Conservation (phyloP, 2,888 invertebrate genomes). For the Adela reaumurella region DNA sequence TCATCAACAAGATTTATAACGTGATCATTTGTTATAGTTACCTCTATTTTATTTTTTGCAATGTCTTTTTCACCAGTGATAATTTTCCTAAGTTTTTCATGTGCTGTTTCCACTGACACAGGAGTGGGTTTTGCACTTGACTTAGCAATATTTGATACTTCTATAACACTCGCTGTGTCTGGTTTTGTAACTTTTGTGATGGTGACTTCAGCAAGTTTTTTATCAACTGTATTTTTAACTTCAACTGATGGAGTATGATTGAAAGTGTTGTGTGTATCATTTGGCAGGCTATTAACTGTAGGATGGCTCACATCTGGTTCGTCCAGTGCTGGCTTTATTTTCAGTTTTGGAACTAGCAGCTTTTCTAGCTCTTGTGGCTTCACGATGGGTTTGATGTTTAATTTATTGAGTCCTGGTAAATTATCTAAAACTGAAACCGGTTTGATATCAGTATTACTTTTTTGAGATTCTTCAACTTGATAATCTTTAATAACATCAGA, state of each 20-base stretch:
- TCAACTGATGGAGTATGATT: not conserved
- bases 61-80: not conserved
- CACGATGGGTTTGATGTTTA: constrained; percentile 40
- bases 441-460: too few relatives aligned
- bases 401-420: constrained; percentile 34
- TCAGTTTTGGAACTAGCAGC: not conserved
- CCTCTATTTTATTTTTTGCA: not conserved
- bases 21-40: not conserved
- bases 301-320: not conserved
- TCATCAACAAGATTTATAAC: not conserved
- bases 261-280: not conserved
- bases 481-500: constrained; percentile 1
- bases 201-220: too few relatives aligned
- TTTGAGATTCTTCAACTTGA: too few relatives aligned
- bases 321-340: not conserved
- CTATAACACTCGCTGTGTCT: too few relatives aligned
- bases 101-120: too few relatives aligned
- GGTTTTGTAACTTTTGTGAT: too few relatives aligned
- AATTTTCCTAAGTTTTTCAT: too few relatives aligned
- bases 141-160: too few relatives aligned
- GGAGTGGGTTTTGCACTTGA: too few relatives aligned
- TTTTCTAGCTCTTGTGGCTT: not conserved
- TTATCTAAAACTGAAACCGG: too few relatives aligned
- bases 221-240: too few relatives aligned
- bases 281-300: not conserved